phyloP scores from a whole-genome alignment of 2,888 invertebrate genomes.

The Agrenia bidenticulata region DNA sequence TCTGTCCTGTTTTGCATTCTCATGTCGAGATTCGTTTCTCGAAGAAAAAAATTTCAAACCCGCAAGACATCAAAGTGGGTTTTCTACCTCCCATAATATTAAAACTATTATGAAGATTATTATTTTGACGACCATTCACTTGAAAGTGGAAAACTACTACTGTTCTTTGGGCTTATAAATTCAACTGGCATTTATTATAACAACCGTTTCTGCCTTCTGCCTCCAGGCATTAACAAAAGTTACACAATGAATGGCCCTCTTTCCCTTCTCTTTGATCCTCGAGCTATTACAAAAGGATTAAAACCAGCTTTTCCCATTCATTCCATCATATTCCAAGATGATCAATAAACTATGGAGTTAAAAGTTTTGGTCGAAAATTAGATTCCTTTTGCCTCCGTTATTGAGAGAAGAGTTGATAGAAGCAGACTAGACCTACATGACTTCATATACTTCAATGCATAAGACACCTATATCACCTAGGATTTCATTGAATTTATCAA shows the following conservation, averaged over 20 bases:
- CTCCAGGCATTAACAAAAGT: constrained; percentile 7
- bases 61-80: constrained; percentile 1
- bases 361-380: neutral
- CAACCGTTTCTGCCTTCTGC: neutral
- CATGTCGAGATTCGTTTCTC: neutral
- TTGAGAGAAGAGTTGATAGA: neutral
- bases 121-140: constrained; percentile 2
- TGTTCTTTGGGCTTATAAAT: neutral
- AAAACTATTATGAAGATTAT: neutral
- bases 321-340: neutral
- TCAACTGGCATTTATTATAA: constrained; percentile 1
- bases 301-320: neutral
- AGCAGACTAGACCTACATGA: too few relatives aligned
- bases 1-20: neutral
- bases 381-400: neutral
- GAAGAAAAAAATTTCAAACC: neutral
- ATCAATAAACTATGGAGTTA: too few relatives aligned
- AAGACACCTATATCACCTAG: too few relatives aligned
- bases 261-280: neutral
- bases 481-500: too few relatives aligned
- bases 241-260: neutral
- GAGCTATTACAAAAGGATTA: neutral
- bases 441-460: too few relatives aligned
- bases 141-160: neutral
- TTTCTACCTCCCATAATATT: neutral